Percentiles rank a stretch among this genome's conserved stretches.
Conservation (phyloP, 2,888 invertebrate genomes). For the Aporophyla nigra region DNA sequence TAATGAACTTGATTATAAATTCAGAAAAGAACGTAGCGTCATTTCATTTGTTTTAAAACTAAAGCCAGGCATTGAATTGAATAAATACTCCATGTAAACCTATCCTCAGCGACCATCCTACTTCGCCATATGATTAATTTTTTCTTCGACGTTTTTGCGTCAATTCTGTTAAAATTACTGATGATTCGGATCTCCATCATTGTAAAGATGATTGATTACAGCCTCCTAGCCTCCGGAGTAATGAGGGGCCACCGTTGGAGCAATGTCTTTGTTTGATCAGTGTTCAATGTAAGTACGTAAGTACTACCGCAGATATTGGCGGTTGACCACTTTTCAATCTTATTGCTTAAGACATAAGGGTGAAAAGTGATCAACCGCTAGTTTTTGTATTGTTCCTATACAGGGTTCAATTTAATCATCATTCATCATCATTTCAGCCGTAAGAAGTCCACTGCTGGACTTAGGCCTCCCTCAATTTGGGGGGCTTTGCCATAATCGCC, state of each 20-base stretch:
- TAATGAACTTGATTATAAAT: neutral
- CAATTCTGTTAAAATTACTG: conserved; percentile 65
- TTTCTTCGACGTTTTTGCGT: conserved; percentile 65
- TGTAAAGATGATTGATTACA: conserved; percentile 65
- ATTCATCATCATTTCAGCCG: too few relatives aligned
- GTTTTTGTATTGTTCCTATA: too few relatives aligned
- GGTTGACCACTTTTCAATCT: too few relatives aligned
- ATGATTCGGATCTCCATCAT: conserved; percentile 56
- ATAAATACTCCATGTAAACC: conserved; percentile 61
- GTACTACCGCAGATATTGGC: neutral
- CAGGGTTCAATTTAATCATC: too few relatives aligned
- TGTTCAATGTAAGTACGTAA: neutral
- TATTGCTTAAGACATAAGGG: too few relatives aligned
- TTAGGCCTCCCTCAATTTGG: too few relatives aligned
- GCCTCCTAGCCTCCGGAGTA: conserved; percentile 42
- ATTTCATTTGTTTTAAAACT: neutral
- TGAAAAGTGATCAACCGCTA: too few relatives aligned
- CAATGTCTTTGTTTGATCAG: conserved; percentile 59
- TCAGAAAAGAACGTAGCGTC: neutral
- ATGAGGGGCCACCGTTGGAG: conserved; percentile 50
- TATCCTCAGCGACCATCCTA: conserved; percentile 1
- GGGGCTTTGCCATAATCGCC: too few relatives aligned
- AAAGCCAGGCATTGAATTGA: neutral
- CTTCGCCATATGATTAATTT: conserved; percentile 62
- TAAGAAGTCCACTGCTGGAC: too few relatives aligned